phyloP scores from a whole-genome alignment of 2,113 vertebrate genomes.

The Dinomys branickii region DNA sequence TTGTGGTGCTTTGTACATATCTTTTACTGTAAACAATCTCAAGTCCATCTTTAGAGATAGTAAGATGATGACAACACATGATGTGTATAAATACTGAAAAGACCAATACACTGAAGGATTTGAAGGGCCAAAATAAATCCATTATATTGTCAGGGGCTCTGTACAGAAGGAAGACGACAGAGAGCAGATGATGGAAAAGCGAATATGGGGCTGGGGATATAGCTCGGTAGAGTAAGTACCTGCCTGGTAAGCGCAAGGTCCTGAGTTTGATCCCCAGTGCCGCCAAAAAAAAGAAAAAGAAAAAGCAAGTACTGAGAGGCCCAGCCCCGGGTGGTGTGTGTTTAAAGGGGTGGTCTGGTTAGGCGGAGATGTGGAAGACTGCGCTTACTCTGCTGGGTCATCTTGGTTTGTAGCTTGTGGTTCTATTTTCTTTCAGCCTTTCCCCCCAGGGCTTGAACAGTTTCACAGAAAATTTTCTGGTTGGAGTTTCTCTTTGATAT shows the following conservation, averaged over 20 bases:
- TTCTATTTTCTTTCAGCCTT: not conserved
- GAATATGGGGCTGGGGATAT: too few species aligned
- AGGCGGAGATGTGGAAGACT: not conserved
- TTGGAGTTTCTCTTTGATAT: slow-evolving; percentile 57
- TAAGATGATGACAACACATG: not conserved
- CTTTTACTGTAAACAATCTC: not conserved
- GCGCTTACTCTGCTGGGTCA: not conserved
- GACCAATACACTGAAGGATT: not conserved
- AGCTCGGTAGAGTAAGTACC: too few species aligned
- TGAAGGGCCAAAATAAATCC: not conserved
- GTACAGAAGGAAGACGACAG: not conserved
- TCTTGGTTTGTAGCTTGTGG: not conserved
- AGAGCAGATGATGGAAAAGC: not conserved
- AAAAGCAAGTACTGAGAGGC: too few species aligned
- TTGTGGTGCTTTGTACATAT: not conserved
- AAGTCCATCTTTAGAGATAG: not conserved
- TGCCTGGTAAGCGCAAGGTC: too few species aligned
- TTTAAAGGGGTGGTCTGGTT: not conserved
- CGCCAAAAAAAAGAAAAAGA: too few species aligned
- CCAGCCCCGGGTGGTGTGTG: not conserved
- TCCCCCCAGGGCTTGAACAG: not conserved
- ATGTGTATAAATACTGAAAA: not conserved
- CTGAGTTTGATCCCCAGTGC: too few species aligned
- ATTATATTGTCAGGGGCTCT: not conserved
- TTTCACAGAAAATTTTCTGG: not conserved